Base-by-base conservation (phyloP, 1,140 invertebrate genomes). In the Xylocopa sonorina region DNA sequence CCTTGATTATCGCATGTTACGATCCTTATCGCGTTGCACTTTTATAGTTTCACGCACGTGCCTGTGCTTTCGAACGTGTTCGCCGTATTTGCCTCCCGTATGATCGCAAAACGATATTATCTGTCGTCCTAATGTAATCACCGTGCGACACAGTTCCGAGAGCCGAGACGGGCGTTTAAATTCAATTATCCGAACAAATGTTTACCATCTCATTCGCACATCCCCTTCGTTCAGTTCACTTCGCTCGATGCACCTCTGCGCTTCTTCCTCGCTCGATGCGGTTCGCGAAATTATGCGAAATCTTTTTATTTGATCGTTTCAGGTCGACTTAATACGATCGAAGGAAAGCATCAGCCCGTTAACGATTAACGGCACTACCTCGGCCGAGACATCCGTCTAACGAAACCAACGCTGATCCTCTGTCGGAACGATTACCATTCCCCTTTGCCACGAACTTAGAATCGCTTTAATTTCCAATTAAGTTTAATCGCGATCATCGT, bases 381-480 rank as follows among this genome's bases (percentile, higher is more conserved):
- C 91, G 48, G 91, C 91, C 53, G 91, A 92, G 83, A 92, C 91
- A 51, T 91, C 91, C 38, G 91, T 92, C 67, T 92, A 89, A 91
- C 69, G 62, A 82, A 29, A 81, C 27, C 74, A 46, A 68, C 43
- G 76, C 27, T 41, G 51, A 27, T 62, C 2, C 29, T 21, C 18
- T 16, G 9, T 48, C 32, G 1, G 18, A 63, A 4, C 34, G 48
- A 41, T 24, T 3, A 21, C 24, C 24, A n/a, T n/a, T n/a, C n/a
- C n/a, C n/a, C n/a, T n/a, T n/a, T n/a, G n/a, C n/a, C n/a, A n/a
- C n/a, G n/a, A n/a, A n/a, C n/a, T n/a, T n/a, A n/a, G n/a, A n/a
- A n/a, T n/a, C n/a, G n/a, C n/a, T n/a, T n/a, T n/a, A n/a, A n/a
- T n/a, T n/a, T n/a, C n/a, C n/a, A n/a, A n/a, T n/a, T n/a, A 27